Evolutionary conservation across 2,888 invertebrate species (phyloP), one percentile per base, ranked within the genome.

Genomic region (Chymomyza caudatula): DNA sequence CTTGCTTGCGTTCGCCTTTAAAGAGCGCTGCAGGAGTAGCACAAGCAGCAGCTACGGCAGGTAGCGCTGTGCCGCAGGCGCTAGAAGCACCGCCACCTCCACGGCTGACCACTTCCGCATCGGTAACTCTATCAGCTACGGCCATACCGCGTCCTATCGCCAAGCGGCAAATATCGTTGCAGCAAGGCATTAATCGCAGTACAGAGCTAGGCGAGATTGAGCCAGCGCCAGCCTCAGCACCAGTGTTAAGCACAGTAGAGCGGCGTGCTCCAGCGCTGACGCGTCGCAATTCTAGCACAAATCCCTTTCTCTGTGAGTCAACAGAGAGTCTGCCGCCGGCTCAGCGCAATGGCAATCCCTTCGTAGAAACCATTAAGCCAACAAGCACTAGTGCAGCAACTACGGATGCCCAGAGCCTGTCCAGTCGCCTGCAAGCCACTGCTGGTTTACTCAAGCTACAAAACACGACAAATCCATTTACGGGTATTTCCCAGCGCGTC

Each of bases 101-200:
- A 11, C 67, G 76, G 42, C 67, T 80, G 17, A 82, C 84, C 49
- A 82, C 81, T n/a, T 80, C 83, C 43, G 79, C 72, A 0, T 78
- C 77, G 63, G 77, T 81, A 53, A 74, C 70, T 8, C 65, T 78
- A 11, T 74, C 85, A 6, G 72, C 79, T 11, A 87, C 87, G 1
- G 89, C 88, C 3, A 90, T 90, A 69, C 90, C 90, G 2, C 78
- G 90, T 13, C 90, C 91, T 6, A 75, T 87, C 6, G 87, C 89
- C 42, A 90, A 89, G 70, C 83, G 90, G 15, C 88, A 86, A 53
- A 76, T 85, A n/a, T 86, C 89, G 42, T 68, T 84, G 62, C 88
- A 85, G 58, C 86, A 82, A 75, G 82, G 78, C 67, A 73, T 78
- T 51, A 73, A 77, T 64, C 60, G 70, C 5, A 62, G 56, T 29